phyloP scores from a whole-genome alignment of 2,888 invertebrate species.

The Agonopterix arenella region DNA sequence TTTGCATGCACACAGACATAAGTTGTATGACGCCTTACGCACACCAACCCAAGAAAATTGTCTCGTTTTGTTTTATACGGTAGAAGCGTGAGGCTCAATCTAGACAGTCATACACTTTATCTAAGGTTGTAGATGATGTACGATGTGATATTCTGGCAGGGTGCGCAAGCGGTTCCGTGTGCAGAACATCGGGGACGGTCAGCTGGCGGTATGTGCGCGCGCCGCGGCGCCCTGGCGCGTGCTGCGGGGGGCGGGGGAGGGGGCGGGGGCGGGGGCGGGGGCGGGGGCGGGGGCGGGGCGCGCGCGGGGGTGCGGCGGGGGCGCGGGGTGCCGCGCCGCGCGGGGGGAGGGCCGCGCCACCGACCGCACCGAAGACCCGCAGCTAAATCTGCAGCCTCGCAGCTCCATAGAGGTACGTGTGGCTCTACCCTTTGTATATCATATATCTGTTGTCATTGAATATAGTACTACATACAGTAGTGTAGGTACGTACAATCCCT shows the following conservation, averaged over 20 bases:
- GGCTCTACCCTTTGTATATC: too few relatives aligned
- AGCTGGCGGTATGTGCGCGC: conserved; percentile 14
- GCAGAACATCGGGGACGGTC: conserved; percentile 38
- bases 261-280: conserved; percentile 4
- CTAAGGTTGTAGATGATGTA: too few relatives aligned
- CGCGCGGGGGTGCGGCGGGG: neutral
- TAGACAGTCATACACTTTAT: too few relatives aligned
- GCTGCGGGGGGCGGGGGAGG: conserved; percentile 10
- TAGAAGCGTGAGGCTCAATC: too few relatives aligned
- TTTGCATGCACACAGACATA: too few relatives aligned
- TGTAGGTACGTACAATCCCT: too few relatives aligned
- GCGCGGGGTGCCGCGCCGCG: neutral
- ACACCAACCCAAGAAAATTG: too few relatives aligned
- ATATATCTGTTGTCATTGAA: too few relatives aligned
- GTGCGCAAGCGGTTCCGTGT: conserved; percentile 40
- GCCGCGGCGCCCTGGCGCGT: conserved; percentile 36
- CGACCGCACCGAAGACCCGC: neutral
- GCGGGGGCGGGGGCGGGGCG: conserved; percentile 10
- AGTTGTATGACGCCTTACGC: too few relatives aligned
- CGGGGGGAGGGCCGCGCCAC: neutral
- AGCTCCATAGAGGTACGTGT: conserved; percentile 32
- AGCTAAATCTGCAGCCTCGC: conserved; percentile 25
- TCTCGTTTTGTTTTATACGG: too few relatives aligned
- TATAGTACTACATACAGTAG: too few relatives aligned
- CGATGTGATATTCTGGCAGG: conserved; percentile 18